These are phyloP conservation scores for Parotia lawesii DNA, from an alignment of 2,113 vertebrate genomes.

Conservation along the genomic window DNA sequence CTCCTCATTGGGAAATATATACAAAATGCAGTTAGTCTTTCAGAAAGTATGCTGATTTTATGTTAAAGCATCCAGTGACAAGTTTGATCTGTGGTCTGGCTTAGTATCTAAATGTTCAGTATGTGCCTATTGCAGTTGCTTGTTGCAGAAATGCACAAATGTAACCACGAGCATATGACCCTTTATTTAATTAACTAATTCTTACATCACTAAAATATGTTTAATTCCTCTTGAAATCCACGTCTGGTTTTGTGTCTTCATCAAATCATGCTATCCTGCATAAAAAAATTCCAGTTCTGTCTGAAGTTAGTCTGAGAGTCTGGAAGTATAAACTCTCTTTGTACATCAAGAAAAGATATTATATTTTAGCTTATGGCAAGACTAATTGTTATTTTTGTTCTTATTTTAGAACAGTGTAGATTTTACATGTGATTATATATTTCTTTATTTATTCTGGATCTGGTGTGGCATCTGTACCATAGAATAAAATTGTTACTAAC, in stretches of 20 bases:
- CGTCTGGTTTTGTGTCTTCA: neutral
- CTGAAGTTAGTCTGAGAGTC: neutral
- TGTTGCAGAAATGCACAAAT: neutral
- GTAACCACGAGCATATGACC: neutral
- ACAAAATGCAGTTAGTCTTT: neutral
- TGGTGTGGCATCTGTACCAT: neutral
- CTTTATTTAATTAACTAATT: neutral
- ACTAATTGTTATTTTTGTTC: neutral
- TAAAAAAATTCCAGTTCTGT: neutral
- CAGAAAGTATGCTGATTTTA: neutral
- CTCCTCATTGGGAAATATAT: neutral
- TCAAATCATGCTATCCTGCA: neutral
- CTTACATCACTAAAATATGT: neutral
- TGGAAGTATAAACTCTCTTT: neutral
- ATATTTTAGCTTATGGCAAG: neutral
- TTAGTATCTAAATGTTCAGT: neutral
- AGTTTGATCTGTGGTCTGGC: neutral
- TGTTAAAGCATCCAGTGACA: neutral
- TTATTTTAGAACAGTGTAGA: neutral
- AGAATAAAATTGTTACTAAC: neutral
- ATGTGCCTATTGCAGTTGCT: neutral
- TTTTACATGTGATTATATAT: neutral
- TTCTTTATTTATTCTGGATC: neutral
- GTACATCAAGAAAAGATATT: neutral
- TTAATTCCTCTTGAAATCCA: neutral